Evolutionary conservation across 2,888 invertebrate genomes (phyloP).

Genomic region (Acrocera orbiculus): DNA sequence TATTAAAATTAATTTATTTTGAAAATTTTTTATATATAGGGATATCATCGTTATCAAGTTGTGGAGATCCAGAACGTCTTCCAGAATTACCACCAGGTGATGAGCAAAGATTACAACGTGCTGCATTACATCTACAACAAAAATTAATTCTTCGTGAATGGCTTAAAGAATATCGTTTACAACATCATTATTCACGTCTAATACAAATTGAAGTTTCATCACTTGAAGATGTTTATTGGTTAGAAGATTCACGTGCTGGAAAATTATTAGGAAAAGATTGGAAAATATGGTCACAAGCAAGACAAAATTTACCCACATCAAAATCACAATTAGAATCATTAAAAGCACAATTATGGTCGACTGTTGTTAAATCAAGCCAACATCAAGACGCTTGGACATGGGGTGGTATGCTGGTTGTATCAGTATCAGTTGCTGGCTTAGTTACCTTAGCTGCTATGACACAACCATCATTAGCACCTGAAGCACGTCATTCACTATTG

Average conservation of each 20-base stretch:
- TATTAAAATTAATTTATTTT: too few relatives aligned
- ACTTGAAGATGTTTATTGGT: slow-evolving; percentile 81
- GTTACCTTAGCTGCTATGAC: slow-evolving; percentile 83
- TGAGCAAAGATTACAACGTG: slow-evolving; percentile 64
- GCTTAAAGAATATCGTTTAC: slow-evolving; percentile 56
- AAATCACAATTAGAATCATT: slow-evolving; percentile 59
- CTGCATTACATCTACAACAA: slow-evolving; percentile 65
- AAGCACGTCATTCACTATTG: slow-evolving; percentile 72
- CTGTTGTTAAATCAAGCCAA: slow-evolving; percentile 67
- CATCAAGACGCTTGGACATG: slow-evolving; percentile 83
- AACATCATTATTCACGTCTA: slow-evolving; percentile 54
- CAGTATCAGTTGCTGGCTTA: slow-evolving; percentile 73
- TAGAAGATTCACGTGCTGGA: slow-evolving; percentile 63
- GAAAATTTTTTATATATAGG: slow-evolving; percentile 35
- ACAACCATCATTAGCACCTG: slow-evolving; percentile 75
- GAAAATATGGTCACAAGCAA: slow-evolving; percentile 58
- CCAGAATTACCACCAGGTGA: slow-evolving; percentile 71
- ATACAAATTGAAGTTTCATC: slow-evolving; percentile 65
- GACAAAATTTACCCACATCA: slow-evolving; percentile 66
- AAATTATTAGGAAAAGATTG: slow-evolving; percentile 65
- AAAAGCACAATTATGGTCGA: slow-evolving; percentile 70
- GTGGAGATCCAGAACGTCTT: slow-evolving; percentile 53
- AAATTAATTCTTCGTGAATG: slow-evolving; percentile 71
- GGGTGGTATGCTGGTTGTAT: slow-evolving; percentile 84
- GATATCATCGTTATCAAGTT: slow-evolving; percentile 66